These are phyloP conservation scores for Neosilurus hyrtlii DNA, from an alignment of 2,797 vertebrate genomes.

Conservation along the genomic window DNA sequence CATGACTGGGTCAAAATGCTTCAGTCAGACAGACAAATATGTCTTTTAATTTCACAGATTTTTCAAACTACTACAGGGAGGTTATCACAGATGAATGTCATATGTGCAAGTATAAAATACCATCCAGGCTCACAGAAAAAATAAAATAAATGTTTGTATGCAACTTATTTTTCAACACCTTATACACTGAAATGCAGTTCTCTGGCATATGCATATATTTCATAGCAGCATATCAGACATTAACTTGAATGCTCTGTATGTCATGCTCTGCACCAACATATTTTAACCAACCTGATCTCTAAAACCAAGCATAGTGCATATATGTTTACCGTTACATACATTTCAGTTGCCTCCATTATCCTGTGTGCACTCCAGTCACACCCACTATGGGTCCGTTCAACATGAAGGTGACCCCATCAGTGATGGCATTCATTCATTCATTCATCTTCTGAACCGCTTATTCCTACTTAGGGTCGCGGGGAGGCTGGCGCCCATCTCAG, in stretches of 20 bases:
- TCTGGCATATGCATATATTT: neutral
- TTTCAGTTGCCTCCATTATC: too few relatives aligned
- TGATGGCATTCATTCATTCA: too few relatives aligned
- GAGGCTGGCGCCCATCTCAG: too few relatives aligned
- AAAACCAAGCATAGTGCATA: too few relatives aligned
- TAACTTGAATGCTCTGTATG: neutral
- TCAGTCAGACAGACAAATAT: conserved; percentile 74
- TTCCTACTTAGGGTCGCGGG: too few relatives aligned
- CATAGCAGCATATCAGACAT: neutral
- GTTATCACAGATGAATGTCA: conserved; percentile 57
- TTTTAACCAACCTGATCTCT: neutral
- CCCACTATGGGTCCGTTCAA: too few relatives aligned
- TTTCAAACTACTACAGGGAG: conserved; percentile 68
- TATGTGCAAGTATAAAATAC: conserved; percentile 16
- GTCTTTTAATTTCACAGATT: conserved; percentile 77
- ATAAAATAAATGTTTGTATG: neutral
- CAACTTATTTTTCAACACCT: neutral
- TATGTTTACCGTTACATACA: too few relatives aligned
- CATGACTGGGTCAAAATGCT: conserved; percentile 71
- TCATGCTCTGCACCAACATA: too few relatives aligned
- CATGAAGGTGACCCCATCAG: too few relatives aligned
- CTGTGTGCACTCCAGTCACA: too few relatives aligned
- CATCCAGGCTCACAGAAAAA: neutral
- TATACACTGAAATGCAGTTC: neutral
- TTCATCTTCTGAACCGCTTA: too few relatives aligned